Conservation (phyloP, 2,113 vertebrate genomes). For the Micronisus gabar region DNA sequence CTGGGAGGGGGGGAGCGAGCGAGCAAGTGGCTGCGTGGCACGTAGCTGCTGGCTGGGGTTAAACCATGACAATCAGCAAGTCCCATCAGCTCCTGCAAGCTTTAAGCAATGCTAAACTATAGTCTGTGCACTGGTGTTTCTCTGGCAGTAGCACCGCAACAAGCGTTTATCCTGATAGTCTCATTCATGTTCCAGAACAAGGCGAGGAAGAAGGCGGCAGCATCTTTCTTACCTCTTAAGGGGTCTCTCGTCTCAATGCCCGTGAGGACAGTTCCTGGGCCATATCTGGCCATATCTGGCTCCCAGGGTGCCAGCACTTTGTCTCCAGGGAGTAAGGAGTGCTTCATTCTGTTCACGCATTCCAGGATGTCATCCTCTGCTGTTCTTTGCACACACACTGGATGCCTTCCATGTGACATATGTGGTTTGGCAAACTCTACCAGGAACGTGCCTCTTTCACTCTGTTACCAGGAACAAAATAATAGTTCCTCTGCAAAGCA, state of each 20-base stretch:
- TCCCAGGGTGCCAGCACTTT: slow-evolving; percentile 87
- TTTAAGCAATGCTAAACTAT: background rate
- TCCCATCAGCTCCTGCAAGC: background rate
- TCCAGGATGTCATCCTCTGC: slow-evolving; percentile 76
- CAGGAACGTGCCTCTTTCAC: slow-evolving; percentile 70
- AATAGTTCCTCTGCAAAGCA: background rate
- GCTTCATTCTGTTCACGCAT: slow-evolving; percentile 45
- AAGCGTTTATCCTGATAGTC: background rate
- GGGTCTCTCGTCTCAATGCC: slow-evolving; percentile 69
- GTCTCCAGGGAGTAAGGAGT: slow-evolving; percentile 75
- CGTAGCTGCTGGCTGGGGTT: no score
- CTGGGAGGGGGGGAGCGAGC: no score
- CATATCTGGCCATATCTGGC: slow-evolving; percentile 66
- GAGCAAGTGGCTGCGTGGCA: no score
- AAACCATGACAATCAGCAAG: background rate
- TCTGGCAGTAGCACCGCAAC: background rate
- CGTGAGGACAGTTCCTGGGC: slow-evolving; percentile 79
- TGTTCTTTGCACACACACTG: slow-evolving; percentile 58
- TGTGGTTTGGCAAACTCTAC: slow-evolving; percentile 76
- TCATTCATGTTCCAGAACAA: background rate
- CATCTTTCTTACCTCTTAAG: slow-evolving; percentile 69
- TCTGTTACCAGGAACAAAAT: slow-evolving; percentile 62
- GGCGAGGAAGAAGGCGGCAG: background rate
- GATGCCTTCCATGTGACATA: background rate
- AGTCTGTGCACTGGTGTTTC: background rate